Evolutionary conservation across 2,113 vertebrate species (phyloP).

Genomic region (Nesospiza acunhae): DNA sequence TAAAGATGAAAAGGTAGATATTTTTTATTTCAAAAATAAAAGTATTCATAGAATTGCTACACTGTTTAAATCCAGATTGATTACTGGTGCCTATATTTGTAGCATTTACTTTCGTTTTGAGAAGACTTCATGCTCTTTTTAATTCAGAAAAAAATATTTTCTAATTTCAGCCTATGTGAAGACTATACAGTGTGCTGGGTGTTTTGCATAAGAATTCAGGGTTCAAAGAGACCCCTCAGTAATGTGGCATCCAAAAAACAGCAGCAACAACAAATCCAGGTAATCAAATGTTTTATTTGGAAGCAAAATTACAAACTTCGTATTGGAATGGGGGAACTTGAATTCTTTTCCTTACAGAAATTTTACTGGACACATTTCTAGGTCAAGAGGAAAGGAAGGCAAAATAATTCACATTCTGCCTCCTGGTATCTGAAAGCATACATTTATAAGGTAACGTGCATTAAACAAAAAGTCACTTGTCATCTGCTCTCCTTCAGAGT

Average conservation of each 20-base stretch:
- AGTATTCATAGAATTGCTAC: not conserved
- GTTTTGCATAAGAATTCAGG: not conserved
- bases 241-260: not conserved
- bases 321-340: not conserved
- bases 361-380: not conserved
- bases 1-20: not conserved
- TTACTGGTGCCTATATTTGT: not conserved
- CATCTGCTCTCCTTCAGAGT: not conserved
- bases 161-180: not conserved
- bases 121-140: not conserved
- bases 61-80: not conserved
- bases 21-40: not conserved
- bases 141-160: not conserved
- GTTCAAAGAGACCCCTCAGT: not conserved
- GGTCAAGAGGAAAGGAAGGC: not conserved
- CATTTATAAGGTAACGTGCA: not conserved
- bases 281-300: not conserved
- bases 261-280: not conserved
- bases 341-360: not conserved
- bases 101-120: not conserved
- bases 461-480: not conserved
- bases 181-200: not conserved
- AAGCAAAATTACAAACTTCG: not conserved
- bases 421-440: not conserved
- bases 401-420: not conserved